These are phyloP conservation scores for Drosophila hawaiiensis DNA, from an alignment of 2,888 invertebrate species.

Conservation along the genomic window DNA sequence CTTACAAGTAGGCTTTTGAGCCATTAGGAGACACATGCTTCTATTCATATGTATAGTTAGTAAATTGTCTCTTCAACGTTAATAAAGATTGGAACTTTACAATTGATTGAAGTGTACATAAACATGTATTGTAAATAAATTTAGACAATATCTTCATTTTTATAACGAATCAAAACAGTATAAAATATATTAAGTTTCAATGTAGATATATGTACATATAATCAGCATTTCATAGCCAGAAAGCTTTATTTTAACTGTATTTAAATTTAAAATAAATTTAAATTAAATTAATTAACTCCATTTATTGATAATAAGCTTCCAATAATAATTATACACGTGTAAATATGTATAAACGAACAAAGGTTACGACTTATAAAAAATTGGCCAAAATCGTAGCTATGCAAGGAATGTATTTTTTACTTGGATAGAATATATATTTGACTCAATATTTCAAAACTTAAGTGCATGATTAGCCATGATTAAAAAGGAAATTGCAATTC, in stretches of 20 bases:
- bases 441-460: not conserved
- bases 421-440: not conserved
- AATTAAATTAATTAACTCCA: not conserved
- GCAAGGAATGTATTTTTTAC: not conserved
- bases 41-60: not conserved
- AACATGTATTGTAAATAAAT: not conserved
- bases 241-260: not conserved
- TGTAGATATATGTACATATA: not conserved
- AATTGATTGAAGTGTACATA: not conserved
- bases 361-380: not conserved
- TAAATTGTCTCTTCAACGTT: not conserved
- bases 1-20: not conserved
- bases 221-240: not conserved
- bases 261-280: not conserved
- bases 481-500: not conserved
- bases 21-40: not conserved
- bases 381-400: not conserved
- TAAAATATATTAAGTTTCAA: not conserved
- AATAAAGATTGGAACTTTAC: not conserved
- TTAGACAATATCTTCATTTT: not conserved
- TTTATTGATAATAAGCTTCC: not conserved
- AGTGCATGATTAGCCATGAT: not conserved
- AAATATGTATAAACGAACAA: not conserved
- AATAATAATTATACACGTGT: conserved; percentile 1
- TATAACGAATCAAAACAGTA: not conserved